Evolutionary conservation across 1,140 invertebrate genomes (phyloP).

Genomic region (Tetragonula clypearis): DNA sequence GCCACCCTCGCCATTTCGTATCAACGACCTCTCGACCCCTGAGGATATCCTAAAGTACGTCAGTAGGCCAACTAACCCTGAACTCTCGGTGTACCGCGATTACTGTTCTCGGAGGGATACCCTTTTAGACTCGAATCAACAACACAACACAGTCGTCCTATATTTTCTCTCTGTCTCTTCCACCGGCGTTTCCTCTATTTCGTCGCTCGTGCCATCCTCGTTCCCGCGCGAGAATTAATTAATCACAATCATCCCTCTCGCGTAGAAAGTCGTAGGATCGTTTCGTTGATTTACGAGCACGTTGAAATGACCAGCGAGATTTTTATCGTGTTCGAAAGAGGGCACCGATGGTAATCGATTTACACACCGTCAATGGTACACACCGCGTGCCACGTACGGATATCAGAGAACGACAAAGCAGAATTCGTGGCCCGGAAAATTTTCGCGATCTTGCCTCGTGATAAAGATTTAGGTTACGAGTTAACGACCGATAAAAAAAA

Average conservation of each 20-base stretch:
- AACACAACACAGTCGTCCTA: background rate
- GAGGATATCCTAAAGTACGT: conserved; percentile 74
- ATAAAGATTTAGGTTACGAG: background rate
- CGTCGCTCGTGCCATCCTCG: background rate
- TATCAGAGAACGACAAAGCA: background rate
- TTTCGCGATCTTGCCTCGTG: background rate
- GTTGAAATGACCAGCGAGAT: background rate
- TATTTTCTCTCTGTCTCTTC: background rate
- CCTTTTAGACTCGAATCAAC: conserved; percentile 11
- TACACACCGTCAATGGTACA: too few species aligned
- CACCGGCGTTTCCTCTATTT: background rate
- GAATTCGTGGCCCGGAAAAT: background rate
- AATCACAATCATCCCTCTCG: conserved; percentile 16
- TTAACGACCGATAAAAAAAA: background rate
- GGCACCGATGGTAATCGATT: background rate
- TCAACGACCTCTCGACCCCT: conserved; percentile 79
- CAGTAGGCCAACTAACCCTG: conserved; percentile 75
- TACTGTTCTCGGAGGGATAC: conserved; percentile 43
- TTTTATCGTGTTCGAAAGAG: background rate
- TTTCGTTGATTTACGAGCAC: conserved; percentile 27
- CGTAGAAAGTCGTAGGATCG: conserved; percentile 22
- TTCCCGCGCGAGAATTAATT: conserved; percentile 7
- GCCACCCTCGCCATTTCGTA: conserved; percentile 65
- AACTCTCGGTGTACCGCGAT: conserved; percentile 53
- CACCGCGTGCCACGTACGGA: too few species aligned